Conservation (phyloP, 1,140 invertebrate genomes). For the Lepidostoma basale region DNA sequence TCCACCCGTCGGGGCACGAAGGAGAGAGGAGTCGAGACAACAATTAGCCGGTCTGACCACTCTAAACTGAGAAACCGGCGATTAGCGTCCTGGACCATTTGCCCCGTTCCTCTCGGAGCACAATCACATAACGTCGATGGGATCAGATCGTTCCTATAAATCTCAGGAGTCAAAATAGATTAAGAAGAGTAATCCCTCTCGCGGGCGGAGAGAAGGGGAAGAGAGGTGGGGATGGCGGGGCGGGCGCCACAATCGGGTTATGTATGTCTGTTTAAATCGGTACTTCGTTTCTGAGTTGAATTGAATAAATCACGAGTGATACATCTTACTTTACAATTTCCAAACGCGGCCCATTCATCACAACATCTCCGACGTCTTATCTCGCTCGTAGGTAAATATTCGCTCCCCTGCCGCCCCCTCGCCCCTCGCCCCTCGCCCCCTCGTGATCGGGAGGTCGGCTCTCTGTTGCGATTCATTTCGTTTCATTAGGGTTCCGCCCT, state of each 20-base stretch:
- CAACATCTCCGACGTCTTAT: conserved; percentile 25
- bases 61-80: no score
- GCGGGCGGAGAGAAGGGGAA: neutral
- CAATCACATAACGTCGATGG: neutral
- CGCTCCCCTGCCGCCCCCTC: neutral
- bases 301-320: conserved; percentile 45
- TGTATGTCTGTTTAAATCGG: conserved; percentile 42
- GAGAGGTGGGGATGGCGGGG: neutral
- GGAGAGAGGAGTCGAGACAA: no score
- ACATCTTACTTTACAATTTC: conserved; percentile 46
- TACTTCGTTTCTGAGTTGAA: conserved; percentile 38
- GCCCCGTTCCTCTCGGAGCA: neutral
- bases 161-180: conserved; percentile 9
- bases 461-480: no score
- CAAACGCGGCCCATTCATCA: conserved; percentile 44
- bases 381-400: neutral
- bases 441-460: no score
- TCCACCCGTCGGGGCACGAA: no score
- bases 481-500: no score
- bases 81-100: neutral
- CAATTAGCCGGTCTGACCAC: no score
- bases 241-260: conserved; percentile 33
- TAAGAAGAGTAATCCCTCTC: conserved; percentile 14
- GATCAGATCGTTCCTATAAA: neutral
- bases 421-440: neutral